phyloP scores from a whole-genome alignment of 2,888 invertebrate species.

The Drosophila maculinotata region DNA sequence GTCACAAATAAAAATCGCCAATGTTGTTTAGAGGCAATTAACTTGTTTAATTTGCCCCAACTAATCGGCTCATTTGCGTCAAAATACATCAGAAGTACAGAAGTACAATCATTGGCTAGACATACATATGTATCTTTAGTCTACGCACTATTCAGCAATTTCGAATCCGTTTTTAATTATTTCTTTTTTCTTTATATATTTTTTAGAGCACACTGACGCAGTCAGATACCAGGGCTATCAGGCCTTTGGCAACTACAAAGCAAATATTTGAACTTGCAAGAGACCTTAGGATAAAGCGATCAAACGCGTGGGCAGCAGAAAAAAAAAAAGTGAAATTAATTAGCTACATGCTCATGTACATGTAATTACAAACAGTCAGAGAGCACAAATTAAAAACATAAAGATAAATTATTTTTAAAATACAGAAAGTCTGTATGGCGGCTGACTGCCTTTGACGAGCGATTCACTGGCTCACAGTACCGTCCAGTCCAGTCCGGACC shows the following conservation, averaged over 20 bases:
- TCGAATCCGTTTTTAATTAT: slow-evolving; percentile 32
- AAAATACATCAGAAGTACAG: slow-evolving; percentile 55
- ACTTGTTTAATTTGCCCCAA: slow-evolving; percentile 66
- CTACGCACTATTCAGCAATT: slow-evolving; percentile 58
- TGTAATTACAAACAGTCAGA: slow-evolving; percentile 75
- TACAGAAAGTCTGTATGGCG: slow-evolving; percentile 11
- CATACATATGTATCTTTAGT: slow-evolving; percentile 48
- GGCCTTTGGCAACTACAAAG: slow-evolving; percentile 70
- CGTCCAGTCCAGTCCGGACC: slow-evolving; percentile 17
- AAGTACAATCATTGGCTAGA: slow-evolving; percentile 48
- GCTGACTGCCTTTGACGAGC: slow-evolving; percentile 40
- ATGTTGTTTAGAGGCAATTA: slow-evolving; percentile 53
- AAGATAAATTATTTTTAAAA: slow-evolving; percentile 41
- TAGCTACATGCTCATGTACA: slow-evolving; percentile 62
- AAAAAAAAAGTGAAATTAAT: slow-evolving; percentile 70
- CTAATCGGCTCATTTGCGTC: slow-evolving; percentile 72
- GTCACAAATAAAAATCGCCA: slow-evolving; percentile 17
- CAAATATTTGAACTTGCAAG: slow-evolving; percentile 71
- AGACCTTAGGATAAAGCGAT: slow-evolving; percentile 62
- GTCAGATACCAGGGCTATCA: slow-evolving; percentile 35
- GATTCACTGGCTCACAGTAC: slow-evolving; percentile 2
- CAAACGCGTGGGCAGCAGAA: slow-evolving; percentile 56
- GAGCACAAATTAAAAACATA: slow-evolving; percentile 64
- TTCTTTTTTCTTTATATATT: slow-evolving; percentile 5
- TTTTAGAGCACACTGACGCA: slow-evolving; percentile 42